Percentiles rank a stretch among this genome's conserved stretches.
Conservation (phyloP, 1,140 invertebrate genomes). For the Scaptomyza hsui region DNA sequence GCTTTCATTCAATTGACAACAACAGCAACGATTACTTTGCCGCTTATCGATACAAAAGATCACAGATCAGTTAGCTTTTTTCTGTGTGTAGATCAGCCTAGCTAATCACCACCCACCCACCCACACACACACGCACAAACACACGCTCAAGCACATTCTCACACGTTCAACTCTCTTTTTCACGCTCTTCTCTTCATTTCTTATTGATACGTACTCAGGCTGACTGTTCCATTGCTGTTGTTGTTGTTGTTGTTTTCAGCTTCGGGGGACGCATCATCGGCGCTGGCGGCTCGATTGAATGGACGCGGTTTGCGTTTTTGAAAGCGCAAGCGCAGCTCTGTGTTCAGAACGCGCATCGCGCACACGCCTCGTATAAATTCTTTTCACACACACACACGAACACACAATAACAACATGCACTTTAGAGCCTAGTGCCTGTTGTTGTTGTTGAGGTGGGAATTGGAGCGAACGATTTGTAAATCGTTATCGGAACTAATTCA, state of each 20-base stretch:
- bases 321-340: conserved; percentile 76
- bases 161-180: neutral
- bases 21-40: conserved; percentile 9
- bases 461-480: neutral
- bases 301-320: conserved; percentile 79
- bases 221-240: conserved; percentile 36
- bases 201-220: conserved; percentile 54
- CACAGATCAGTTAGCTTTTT: too few species aligned
- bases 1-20: conserved; percentile 12
- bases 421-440: neutral
- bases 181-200: neutral
- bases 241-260: conserved; percentile 7
- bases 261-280: conserved; percentile 64
- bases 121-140: neutral
- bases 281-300: conserved; percentile 76
- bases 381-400: neutral
- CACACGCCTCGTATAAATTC: neutral
- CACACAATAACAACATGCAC: conserved; percentile 10
- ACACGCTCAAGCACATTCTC: too few species aligned
- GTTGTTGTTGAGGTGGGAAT: neutral
- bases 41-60: conserved; percentile 11
- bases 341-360: conserved; percentile 70
- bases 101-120: neutral
- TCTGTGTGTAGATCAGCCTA: neutral
- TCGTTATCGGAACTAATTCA: conserved; percentile 6